Evolutionary conservation across 2,797 vertebrate species (phyloP).

Genomic region (Neostethus bicornis): DNA sequence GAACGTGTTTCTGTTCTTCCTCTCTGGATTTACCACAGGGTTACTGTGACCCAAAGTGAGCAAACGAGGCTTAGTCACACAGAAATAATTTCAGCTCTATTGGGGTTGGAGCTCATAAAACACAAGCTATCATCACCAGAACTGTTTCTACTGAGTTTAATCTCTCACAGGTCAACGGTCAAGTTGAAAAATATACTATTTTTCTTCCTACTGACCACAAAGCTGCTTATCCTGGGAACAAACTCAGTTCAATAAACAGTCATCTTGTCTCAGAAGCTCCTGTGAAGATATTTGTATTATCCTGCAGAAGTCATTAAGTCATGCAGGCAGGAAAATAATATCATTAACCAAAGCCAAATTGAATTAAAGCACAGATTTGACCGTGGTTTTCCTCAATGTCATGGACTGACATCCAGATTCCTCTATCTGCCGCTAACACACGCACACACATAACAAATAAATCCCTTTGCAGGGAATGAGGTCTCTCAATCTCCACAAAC

Average conservation of each 20-base stretch:
- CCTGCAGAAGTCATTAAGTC: constrained; percentile 61
- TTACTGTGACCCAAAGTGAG: constrained; percentile 39
- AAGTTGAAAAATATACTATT: constrained; percentile 15
- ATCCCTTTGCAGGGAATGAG: constrained; percentile 75
- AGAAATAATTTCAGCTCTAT: constrained; percentile 25
- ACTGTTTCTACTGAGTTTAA: constrained; percentile 36
- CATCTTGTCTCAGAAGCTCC: constrained; percentile 21
- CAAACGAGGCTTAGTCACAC: constrained; percentile 20
- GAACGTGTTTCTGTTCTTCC: constrained; percentile 28
- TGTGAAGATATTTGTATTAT: constrained; percentile 62
- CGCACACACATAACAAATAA: constrained; percentile 60
- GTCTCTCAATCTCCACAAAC: constrained; percentile 78
- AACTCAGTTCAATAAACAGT: constrained; percentile 54
- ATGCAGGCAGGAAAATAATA: constrained; percentile 66
- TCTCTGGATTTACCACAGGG: constrained; percentile 34
- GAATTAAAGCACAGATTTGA: constrained; percentile 77
- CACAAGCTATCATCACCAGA: constrained; percentile 26
- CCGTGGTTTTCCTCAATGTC: constrained; percentile 79
- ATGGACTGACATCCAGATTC: constrained; percentile 65
- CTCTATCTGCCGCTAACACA: constrained; percentile 53
- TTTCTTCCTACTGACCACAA: constrained; percentile 23
- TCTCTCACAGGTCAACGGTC: constrained; percentile 44
- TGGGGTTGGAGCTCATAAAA: constrained; percentile 30
- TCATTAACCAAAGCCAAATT: constrained; percentile 78
- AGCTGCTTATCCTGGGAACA: constrained; percentile 41